Evolutionary conservation across 2,888 invertebrate species (phyloP), one percentile per base, ranked within the genome.

Genomic region (Xiphydria camelus): DNA sequence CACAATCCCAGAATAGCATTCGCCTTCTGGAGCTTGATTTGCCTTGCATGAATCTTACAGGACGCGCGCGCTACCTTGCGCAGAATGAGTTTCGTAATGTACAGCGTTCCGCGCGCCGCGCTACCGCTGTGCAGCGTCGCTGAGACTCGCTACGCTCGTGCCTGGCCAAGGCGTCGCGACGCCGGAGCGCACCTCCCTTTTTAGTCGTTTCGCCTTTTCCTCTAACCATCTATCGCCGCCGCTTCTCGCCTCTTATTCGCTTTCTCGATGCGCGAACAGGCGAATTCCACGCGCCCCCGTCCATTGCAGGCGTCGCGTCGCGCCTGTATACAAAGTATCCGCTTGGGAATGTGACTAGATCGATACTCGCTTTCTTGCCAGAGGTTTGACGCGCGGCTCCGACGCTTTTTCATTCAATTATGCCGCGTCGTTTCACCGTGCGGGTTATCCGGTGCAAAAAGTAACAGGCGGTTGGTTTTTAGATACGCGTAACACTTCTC

Each of bases 11-110:
- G 65, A 63, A 64, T 62, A 68, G 59, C 60, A 49, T 59, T 62
- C 59, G 61, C 62, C 60, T 66, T 64, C 63, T 59, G 57, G 58
- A 59, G 58, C 64, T 70, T 64, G 69, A 75, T 74, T 73, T 74
- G 71, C 73, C 75, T 75, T 75, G 72, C 72, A 74, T 73, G 75
- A 75, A 73, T 66, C 65, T 68, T 63, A 60, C n/a, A n/a, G n/a
- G n/a, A n/a, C n/a, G n/a, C n/a, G 57, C 59, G 53, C 49, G 50
- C 51, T 45, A 42, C 53, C 36, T 37, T 31, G 34, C 49, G 51
- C 58, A 57, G 62, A 64, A 65, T 62, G 62, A 62, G 61, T 61
- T 64, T 53, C 55, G 51, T 53, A 48, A 57, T 55, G 45, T 62
- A 57, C 57, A 53, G 49, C 18, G 19, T 6, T 25, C 25, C 36